Evolutionary conservation across 2,888 invertebrate species (phyloP).

Genomic region (Dinocampus coccinellae): DNA sequence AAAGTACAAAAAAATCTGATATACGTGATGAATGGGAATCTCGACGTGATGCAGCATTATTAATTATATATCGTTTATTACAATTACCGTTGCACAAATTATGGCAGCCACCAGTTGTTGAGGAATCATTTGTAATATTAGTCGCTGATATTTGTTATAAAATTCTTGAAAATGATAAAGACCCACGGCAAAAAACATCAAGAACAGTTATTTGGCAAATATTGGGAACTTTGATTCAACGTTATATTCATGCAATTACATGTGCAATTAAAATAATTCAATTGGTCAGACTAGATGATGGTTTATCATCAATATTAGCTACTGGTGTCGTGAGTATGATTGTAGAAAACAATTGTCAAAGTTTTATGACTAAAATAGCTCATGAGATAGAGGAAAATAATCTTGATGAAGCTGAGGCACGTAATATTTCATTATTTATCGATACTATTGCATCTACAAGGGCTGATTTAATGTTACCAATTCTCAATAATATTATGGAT

Average conservation of each 20-base stretch:
- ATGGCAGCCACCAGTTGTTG: constrained; percentile 87
- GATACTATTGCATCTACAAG: constrained; percentile 55
- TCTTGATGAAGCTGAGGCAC: constrained; percentile 70
- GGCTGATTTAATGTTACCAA: constrained; percentile 57
- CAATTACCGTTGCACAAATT: constrained; percentile 80
- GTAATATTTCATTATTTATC: constrained; percentile 60
- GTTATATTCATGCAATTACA: constrained; percentile 85
- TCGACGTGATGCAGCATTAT: constrained; percentile 77
- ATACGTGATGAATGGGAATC: constrained; percentile 78
- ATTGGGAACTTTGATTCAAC: constrained; percentile 84
- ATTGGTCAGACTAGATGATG: constrained; percentile 82
- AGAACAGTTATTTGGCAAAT: constrained; percentile 81
- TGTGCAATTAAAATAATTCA: constrained; percentile 81
- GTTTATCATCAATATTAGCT: constrained; percentile 78
- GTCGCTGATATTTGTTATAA: constrained; percentile 83
- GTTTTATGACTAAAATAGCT: constrained; percentile 81
- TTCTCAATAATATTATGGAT: constrained; percentile 59
- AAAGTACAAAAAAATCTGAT: constrained; percentile 63
- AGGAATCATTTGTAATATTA: constrained; percentile 80
- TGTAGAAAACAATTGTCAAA: constrained; percentile 76
- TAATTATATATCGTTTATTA: constrained; percentile 77
- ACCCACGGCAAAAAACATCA: constrained; percentile 75
- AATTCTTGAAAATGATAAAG: constrained; percentile 75
- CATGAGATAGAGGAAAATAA: constrained; percentile 81
- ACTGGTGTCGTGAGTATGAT: constrained; percentile 80